Evolutionary conservation across 2,888 invertebrate genomes (phyloP).

Genomic region (Busseola fusca): DNA sequence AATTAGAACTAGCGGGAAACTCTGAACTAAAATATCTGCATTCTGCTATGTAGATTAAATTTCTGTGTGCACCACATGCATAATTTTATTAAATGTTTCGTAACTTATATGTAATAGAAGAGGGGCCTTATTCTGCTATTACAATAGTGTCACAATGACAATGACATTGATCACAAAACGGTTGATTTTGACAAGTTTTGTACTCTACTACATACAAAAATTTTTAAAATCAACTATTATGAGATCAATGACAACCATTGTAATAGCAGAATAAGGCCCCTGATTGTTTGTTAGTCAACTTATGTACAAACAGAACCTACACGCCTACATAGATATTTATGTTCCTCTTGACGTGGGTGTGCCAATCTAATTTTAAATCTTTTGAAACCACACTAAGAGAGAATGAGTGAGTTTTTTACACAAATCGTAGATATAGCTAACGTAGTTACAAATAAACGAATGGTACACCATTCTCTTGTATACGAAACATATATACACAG

Average conservation of each 20-base stretch:
- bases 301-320: background rate
- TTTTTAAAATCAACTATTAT: no score
- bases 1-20: background rate
- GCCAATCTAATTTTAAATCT: background rate
- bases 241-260: no score
- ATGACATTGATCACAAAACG: no score
- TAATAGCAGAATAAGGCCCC: no score
- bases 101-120: constrained; percentile 1
- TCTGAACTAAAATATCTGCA: background rate
- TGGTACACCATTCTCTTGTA: background rate
- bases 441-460: background rate
- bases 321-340: background rate
- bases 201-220: no score
- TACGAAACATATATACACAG: background rate
- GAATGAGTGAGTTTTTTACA: no score
- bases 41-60: background rate
- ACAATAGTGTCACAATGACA: no score
- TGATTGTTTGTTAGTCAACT: background rate
- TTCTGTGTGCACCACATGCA: background rate
- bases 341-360: background rate
- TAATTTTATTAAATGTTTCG: background rate
- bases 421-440: background rate
- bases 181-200: no score
- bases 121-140: no score
- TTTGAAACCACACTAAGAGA: background rate